Base-by-base conservation (phyloP, 2,888 invertebrate genomes). In the Amaurobius ferox region DNA sequence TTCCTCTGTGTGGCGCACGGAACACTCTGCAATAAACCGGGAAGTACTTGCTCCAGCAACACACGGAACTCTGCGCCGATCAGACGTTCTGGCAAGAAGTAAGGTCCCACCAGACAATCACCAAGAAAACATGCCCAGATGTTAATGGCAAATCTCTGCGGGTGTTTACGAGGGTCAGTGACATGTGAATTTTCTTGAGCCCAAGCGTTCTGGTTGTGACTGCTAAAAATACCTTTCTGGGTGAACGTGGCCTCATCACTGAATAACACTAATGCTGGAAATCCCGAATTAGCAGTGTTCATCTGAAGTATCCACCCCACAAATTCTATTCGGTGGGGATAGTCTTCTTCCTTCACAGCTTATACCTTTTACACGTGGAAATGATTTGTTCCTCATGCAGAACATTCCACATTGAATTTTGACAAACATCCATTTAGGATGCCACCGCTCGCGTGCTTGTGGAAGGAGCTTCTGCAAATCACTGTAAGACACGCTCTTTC, bases 391-490 rank as follows among this genome's bases (percentile, higher is more conserved):
- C 29, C 11, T 72, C n/a, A 39, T 72, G 55, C 7, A 72, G 9
- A 55, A 72, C 40, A 55, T 19, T 28, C 72, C 55, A 55, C 55
- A 48, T 55, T 55, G 0, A 9, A 23, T 26, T 48, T 1, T 72
- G 55, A 48, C 29, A 72, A 72, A 72, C 26, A 55, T 55, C 55
- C 28, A 72, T 19, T n/a, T 44, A 13, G 55, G 29, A 48, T 48
- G 55, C 0, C 72, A 72, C 55, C 30, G 23, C 55, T 72, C 19
- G 28, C 55, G 55, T 72, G n/a, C 72, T 72, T 72, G 55, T 55
- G 30, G 72, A 72, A 72, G 55, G 55, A 72, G 35, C 55, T 72
- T 9, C 55, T 72, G 48, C 30, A 55, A 55, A 55, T 72, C 1
- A 2, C 2, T 39, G 9, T 55, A 72, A 48, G 29, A 72, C 29